phyloP scores from a whole-genome alignment of 2,888 invertebrate species.

The Oscheius sp. region DNA sequence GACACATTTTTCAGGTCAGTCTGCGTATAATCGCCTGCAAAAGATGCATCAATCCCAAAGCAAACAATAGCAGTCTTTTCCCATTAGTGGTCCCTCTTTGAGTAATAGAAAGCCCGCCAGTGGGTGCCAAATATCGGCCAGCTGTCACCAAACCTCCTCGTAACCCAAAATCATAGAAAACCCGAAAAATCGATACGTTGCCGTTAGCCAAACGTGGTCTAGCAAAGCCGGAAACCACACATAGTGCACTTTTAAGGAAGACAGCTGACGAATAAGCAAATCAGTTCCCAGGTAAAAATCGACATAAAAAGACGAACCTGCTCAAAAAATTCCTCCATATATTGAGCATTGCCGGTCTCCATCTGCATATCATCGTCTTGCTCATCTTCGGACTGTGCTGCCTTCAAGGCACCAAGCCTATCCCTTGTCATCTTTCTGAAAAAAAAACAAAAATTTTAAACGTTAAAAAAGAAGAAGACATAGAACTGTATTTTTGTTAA shows the following conservation, averaged over 20 bases:
- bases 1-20: background rate
- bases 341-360: constrained; percentile 72
- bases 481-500: background rate
- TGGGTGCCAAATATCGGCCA: constrained; percentile 18
- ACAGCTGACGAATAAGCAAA: background rate
- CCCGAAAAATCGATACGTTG: constrained; percentile 34
- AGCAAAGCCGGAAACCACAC: constrained; percentile 31
- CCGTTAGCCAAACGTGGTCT: constrained; percentile 28
- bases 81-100: background rate
- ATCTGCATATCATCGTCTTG: constrained; percentile 67
- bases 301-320: constrained; percentile 77
- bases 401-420: constrained; percentile 35
- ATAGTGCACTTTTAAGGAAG: constrained; percentile 8
- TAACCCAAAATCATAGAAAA: constrained; percentile 29
- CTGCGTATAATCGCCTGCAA: background rate
- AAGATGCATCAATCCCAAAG: background rate
- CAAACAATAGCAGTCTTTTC: background rate
- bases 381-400: constrained; percentile 60
- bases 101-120: constrained; percentile 3
- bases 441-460: background rate
- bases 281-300: background rate
- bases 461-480: background rate
- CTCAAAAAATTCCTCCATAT: constrained; percentile 99
- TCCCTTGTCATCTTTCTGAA: constrained; percentile 29
- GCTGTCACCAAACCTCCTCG: constrained; percentile 23